Base-by-base conservation (phyloP, 2,797 vertebrate genomes). In the Aselliscus stoliczkanus region DNA sequence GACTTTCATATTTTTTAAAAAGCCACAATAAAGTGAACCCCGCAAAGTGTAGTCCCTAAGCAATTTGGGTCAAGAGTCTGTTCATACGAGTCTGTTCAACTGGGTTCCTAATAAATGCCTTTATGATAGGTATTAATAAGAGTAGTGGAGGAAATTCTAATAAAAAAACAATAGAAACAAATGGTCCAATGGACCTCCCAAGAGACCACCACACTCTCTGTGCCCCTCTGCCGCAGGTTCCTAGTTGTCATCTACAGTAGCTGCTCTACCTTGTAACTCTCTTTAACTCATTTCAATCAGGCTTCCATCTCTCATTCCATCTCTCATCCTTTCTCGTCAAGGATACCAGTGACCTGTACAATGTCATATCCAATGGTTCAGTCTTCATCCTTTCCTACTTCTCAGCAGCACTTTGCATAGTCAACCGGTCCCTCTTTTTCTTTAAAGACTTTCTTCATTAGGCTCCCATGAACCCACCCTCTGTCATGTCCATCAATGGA, bases 161-260 rank as follows among this genome's bases (percentile, higher is more conserved):
- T 23, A 67, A 50, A 62, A 69, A 73, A 76, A 31, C 23, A 52
- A 39, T 12, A 39, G 62, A 47, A 80, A 75, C 31, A 64, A 29
- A 50, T 2, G 47, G 54, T 7, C 69, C 13, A 10, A 2, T 1
- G 62, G 13, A 21, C 34, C 34, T 39, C 34, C n/a, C 10, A 8
- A 0, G 14, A 1, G 23, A n/a, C 34, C 21, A 25, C 65, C 1
- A 9, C 29, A 5, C 1, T 56, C 52, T 72, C 47, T 14, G n/a
- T 7, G 20, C 29, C 54, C 37, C n/a, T n/a, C 47, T 37, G 42
- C 70, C 31, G 0, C 20, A 34, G 52, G 15, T 4, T 62, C 31
- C 52, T 47, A 11, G 58, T 72, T 39, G 52, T 47, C 44, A 58
- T 88, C 89, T 94, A 34, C 37, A 85, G 94, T 94, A 62, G 69